Conservation (phyloP, 2,113 vertebrate genomes). For the Tursiops truncatus region DNA sequence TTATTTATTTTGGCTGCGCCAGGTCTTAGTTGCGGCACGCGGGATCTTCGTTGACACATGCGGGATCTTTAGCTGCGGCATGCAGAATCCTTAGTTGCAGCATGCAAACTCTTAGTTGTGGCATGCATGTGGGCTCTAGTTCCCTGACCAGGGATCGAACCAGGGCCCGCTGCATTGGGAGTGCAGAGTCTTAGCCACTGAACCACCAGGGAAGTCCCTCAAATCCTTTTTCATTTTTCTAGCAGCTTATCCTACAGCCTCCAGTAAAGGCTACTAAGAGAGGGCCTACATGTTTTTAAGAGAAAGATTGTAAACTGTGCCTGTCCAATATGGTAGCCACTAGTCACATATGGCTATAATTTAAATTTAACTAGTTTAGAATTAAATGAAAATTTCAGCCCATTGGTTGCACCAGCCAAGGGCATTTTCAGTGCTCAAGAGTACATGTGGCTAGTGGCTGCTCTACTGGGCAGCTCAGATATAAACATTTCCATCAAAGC, state of each 20-base stretch:
- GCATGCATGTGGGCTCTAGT: no score
- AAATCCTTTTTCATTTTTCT: not conserved
- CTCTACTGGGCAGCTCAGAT: not conserved
- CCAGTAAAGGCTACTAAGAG: not conserved
- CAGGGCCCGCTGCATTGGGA: no score
- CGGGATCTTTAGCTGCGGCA: no score
- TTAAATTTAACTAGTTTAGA: constrained; percentile 5
- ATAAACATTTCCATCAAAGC: not conserved
- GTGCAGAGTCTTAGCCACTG: no score
- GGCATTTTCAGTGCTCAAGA: not conserved
- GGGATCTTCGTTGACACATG: no score
- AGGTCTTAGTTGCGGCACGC: no score
- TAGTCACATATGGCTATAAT: not conserved
- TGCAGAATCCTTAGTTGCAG: no score
- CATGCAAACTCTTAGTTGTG: no score
- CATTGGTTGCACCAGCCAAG: not conserved
- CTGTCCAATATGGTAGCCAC: not conserved
- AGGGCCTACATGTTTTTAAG: not conserved
- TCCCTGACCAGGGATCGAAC: no score
- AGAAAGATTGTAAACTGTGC: not conserved
- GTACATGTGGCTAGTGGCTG: not conserved
- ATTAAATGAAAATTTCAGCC: not conserved
- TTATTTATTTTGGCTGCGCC: no score
- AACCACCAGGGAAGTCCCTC: no score
- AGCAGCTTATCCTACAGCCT: not conserved